phyloP scores from a whole-genome alignment of 2,113 vertebrate genomes.

The Dipodomys stephensi region DNA sequence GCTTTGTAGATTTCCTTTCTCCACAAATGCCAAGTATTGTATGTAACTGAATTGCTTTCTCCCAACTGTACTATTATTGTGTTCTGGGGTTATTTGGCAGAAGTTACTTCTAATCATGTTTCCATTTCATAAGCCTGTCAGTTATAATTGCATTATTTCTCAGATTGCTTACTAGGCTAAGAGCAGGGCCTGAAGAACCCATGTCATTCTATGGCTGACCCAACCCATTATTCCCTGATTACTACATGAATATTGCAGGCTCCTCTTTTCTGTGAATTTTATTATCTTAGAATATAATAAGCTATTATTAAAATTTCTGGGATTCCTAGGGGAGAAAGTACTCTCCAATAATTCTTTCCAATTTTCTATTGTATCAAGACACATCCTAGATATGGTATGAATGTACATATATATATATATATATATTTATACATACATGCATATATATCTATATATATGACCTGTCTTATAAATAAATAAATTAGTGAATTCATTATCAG shows the following conservation, averaged over 20 bases:
- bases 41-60: conserved; percentile 33
- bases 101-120: conserved; percentile 9
- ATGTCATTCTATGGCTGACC: not conserved
- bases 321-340: not conserved
- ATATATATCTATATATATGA: not conserved
- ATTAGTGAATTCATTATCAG: not conserved
- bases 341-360: not conserved
- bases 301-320: not conserved
- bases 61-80: not conserved
- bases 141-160: not conserved
- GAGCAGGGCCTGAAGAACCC: not conserved
- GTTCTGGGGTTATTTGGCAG: not conserved
- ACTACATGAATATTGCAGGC: not conserved
- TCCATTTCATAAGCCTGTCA: conserved; percentile 7
- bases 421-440: too few relatives aligned
- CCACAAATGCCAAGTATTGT: conserved; percentile 45
- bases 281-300: not conserved
- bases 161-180: not conserved
- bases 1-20: conserved; percentile 2
- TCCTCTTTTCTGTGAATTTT: not conserved
- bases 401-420: too few relatives aligned
- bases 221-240: not conserved
- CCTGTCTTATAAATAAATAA: not conserved
- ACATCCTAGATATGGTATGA: not conserved
- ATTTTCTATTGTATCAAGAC: not conserved